These are phyloP conservation scores for Synaphobranchus kaupii DNA, from an alignment of 2,797 vertebrate species.

Conservation along the genomic window DNA sequence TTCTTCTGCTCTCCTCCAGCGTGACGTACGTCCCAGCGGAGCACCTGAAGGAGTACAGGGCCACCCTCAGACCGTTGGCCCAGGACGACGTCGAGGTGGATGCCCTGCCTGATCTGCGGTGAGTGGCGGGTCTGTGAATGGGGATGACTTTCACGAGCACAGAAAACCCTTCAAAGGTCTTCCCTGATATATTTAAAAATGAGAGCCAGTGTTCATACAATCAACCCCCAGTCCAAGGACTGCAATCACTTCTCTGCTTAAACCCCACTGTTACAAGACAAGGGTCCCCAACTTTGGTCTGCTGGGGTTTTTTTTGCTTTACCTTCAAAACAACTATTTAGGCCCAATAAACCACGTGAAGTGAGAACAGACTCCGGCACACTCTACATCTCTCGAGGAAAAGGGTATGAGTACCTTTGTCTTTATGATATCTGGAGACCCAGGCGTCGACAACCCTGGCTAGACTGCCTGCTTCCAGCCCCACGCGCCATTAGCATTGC, in stretches of 20 bases:
- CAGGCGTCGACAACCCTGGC: too few species aligned
- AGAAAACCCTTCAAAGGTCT: background rate
- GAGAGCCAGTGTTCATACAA: too few species aligned
- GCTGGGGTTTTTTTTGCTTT: too few species aligned
- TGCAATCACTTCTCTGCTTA: too few species aligned
- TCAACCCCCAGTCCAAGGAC: too few species aligned
- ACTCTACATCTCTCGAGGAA: background rate
- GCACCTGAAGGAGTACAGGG: conserved; percentile 80
- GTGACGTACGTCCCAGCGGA: conserved; percentile 83
- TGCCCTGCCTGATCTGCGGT: conserved; percentile 29
- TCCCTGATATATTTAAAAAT: too few species aligned
- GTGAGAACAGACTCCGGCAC: background rate
- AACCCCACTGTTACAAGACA: too few species aligned
- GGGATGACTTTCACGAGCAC: background rate
- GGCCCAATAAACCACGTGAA: too few species aligned
- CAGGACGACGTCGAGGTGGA: conserved; percentile 63
- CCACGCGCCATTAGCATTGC: background rate
- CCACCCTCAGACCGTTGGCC: conserved; percentile 68
- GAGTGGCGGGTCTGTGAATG: background rate
- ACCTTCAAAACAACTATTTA: too few species aligned
- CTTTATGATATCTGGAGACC: background rate
- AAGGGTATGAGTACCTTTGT: background rate
- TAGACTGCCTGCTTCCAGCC: too few species aligned
- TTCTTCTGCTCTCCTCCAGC: conserved; percentile 61
- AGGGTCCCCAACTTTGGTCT: too few species aligned